Evolutionary conservation across 2,113 vertebrate genomes (phyloP), one percentile per base, ranked within the genome.

Genomic region (Rhea americana): DNA sequence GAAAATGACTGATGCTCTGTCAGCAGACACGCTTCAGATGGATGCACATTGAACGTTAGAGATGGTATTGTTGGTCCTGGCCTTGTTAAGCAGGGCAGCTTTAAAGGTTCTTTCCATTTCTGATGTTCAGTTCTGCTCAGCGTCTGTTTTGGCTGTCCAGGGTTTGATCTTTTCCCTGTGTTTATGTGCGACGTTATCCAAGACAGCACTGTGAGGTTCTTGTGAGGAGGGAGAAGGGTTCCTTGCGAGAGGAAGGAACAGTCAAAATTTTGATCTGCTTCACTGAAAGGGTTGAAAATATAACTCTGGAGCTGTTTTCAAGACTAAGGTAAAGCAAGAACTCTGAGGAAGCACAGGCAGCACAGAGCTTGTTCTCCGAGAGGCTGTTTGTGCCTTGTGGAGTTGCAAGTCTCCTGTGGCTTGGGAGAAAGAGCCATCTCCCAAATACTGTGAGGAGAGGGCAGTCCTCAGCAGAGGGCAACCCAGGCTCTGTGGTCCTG

Each of bases 231-330:
- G 24, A 75, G 35, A 41, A n/a, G 32, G 47, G 67, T 75, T 76
- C 48, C 30, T 37, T 61, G 3, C n/a, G 65, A 87, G 35, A 73
- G 24, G 39, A 68, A 41, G 35, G 11, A 89, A 37, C 41, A 37
- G 41, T 25, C 0, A 0, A 73, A 70, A 67, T 71, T 88, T 71
- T 67, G 0, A 3, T 79, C 4, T 13, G 7, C 43, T 79, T 81
- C 13, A 25, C n/a, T 71, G 24, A 55, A 37, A 83, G 30, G 39
- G 58, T 20, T 62, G 87, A 53, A 92, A 87, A 56, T 28, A 16
- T 89, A 68, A 75, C 7, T 32, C 25, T 75, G 18, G 73, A 75
- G 35, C 28, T 68, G 9, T 72, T 87, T 93, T 65, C 28, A 73
- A 89, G 85, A 48, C 14, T 51, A 82, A 19, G 25, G 22, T 7